Evolutionary conservation across 2,888 invertebrate genomes (phyloP), one percentile per base, ranked within the genome.

Genomic region (Chrysolina oricalcia): DNA sequence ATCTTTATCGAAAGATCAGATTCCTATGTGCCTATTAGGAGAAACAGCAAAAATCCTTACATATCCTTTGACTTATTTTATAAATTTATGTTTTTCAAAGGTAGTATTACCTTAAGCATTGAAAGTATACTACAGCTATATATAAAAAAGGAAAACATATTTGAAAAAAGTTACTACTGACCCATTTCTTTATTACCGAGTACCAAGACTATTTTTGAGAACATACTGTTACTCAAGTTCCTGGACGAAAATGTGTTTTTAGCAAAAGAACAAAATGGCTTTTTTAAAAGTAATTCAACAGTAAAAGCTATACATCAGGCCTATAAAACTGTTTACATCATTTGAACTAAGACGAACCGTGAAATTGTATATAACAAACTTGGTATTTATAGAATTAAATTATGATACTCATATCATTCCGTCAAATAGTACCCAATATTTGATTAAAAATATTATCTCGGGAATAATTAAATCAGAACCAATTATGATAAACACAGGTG

Each of bases 241-340:
- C 23, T 68, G 21, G 46, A 68, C 48, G n/a, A 46, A 17, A 17
- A 48, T 11, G n/a, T n/a, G 3, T 8, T 68, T 15, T 23, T 68
- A 21, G 13, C 50, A 50, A 46, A 68, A n/a, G 23, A 21, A n/a
- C 64, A 70, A 40, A 64, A 70, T 63, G 70, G 70, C 13, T 70
- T 70, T 70, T 4, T 64, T 17, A 70, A 63, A n/a, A 21, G 59
- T 17, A 70, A 70, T n/a, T 9, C 70, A 4, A 70, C 70, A 19
- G 64, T 70, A 10, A 13, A 35, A 19, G 70, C 70, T 13, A 70
- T 70, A 35, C 65, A 70, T 63, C 8, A 70, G 15, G 70, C 70
- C n/a, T 70, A 5, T 64, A 70, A 23, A 15, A 68, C 8, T 23
- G 46, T 50, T 13, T 50, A 59, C 59, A 59, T 59, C 59, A 59